Base-by-base conservation (phyloP, 1,140 invertebrate species). In the Heliothis virescens region DNA sequence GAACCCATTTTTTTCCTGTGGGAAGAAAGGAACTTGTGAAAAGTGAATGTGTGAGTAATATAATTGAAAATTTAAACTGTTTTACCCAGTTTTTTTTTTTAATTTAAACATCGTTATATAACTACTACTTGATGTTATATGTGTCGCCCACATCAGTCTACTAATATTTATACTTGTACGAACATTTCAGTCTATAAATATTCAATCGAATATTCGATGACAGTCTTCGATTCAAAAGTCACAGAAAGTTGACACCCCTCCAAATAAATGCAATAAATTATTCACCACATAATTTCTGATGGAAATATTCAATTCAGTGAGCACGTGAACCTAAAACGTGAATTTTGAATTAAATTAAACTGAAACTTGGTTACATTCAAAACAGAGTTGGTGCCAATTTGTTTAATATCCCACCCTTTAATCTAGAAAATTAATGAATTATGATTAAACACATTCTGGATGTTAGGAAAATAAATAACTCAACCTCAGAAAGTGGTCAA, bases 271-370 rank as follows among this genome's bases (percentile, higher is more conserved):
- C 21, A n/a, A 53, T 71, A 53, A 71, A 71, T 71, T 29, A 71
- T 71, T 71, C 50, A 71, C 21, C 67, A 53, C 41, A 53, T 71
- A 26, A 71, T 53, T 47, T 67, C 41, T 21, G 67, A 71, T 71
- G 67, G 67, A 71, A 71, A 59, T 59, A 53, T 73, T 53, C 71
- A 59, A 73, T 15, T 47, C 50, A 16, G n/a, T 16, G 26, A 18
- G 29, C 72, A 50, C 72, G 72, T 60, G 72, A 21, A 74, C 41
- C 16, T 41, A 60, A 74, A 74, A 74, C 57, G 55, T 74, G 57
- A 48, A 41, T 59, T 60, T 72, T 34, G 13, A 41, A 57, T 71
- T 71, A 53, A 53, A 59, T 34, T 26, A 73, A 15, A 74, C 47
- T 74, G 55, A 60, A 62, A 48, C 41, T 62, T n/a, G 29, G 72